Conservation (phyloP, 2,888 invertebrate genomes). For the Drosophila mettleri region DNA sequence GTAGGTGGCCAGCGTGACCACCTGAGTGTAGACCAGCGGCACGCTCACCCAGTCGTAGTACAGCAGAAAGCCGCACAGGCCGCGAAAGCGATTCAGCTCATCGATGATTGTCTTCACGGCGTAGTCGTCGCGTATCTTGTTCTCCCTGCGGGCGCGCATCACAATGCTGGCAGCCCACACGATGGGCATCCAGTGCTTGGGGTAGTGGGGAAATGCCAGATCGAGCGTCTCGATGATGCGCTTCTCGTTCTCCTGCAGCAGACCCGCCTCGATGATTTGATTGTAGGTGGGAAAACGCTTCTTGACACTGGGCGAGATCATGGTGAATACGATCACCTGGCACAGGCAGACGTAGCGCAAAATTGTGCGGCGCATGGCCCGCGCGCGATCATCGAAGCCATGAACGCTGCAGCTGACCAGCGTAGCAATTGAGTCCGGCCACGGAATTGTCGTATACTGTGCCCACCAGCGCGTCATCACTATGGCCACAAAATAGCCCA, state of each 20-base stretch:
- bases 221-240: slow-evolving; percentile 91
- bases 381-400: slow-evolving; percentile 92
- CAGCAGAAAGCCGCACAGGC: slow-evolving; percentile 89
- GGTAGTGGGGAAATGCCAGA: slow-evolving; percentile 91
- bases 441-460: slow-evolving; percentile 92
- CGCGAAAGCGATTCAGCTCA: slow-evolving; percentile 92
- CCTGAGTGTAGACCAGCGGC: slow-evolving; percentile 93
- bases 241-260: slow-evolving; percentile 92
- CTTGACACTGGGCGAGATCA: slow-evolving; percentile 94
- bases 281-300: slow-evolving; percentile 93
- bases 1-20: slow-evolving; percentile 95
- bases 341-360: slow-evolving; percentile 93
- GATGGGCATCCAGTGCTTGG: slow-evolving; percentile 95
- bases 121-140: slow-evolving; percentile 94
- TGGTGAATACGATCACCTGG: slow-evolving; percentile 92
- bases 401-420: slow-evolving; percentile 92
- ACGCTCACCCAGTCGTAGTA: slow-evolving; percentile 91
- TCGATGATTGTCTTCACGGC: slow-evolving; percentile 95
- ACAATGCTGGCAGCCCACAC: slow-evolving; percentile 96
- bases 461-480: slow-evolving; percentile 97
- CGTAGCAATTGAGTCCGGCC: slow-evolving; percentile 93
- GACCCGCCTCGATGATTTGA: slow-evolving; percentile 93
- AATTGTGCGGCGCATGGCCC: slow-evolving; percentile 92
- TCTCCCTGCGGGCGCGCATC: slow-evolving; percentile 93
- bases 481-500: slow-evolving; percentile 96